Evolutionary conservation across 2,888 invertebrate species (phyloP).

Genomic region (Periphyllus acericola): DNA sequence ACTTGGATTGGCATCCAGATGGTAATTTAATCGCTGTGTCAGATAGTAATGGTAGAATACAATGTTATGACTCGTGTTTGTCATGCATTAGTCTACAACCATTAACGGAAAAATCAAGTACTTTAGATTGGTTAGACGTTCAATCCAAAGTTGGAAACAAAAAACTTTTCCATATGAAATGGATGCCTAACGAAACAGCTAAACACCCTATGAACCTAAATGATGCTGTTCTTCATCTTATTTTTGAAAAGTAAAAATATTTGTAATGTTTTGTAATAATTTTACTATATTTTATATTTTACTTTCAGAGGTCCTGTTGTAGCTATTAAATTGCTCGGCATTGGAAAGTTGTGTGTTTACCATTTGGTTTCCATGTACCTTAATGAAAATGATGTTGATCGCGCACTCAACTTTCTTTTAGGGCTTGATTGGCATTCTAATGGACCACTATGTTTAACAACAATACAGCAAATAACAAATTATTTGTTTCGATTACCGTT

Average conservation of each 20-base stretch:
- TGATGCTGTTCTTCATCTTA: constrained; percentile 71
- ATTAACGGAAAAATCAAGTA: constrained; percentile 74
- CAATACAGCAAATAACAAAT: constrained; percentile 79
- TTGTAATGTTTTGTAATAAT: background rate
- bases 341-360: constrained; percentile 68
- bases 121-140: constrained; percentile 18
- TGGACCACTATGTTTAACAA: constrained; percentile 79
- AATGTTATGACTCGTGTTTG: constrained; percentile 80
- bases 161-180: constrained; percentile 45
- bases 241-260: constrained; percentile 71
- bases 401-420: constrained; percentile 75
- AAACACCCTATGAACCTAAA: constrained; percentile 66
- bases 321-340: constrained; percentile 71
- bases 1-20: constrained; percentile 78
- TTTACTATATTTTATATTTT: background rate
- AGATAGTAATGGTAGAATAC: constrained; percentile 78
- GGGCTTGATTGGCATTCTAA: constrained; percentile 84
- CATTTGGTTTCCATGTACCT: constrained; percentile 75
- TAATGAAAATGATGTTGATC: constrained; percentile 73
- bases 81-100: constrained; percentile 76
- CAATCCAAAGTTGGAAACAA: constrained; percentile 53
- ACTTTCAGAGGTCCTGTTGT: constrained; percentile 71
- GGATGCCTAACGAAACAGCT: constrained; percentile 43
- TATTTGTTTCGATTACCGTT: constrained; percentile 73
- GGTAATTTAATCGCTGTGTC: constrained; percentile 76